A percentile compares a stretch with the other conserved stretches of the same genome.
Conservation (phyloP, 2,113 vertebrate species). For the Psittacara wagleri region DNA sequence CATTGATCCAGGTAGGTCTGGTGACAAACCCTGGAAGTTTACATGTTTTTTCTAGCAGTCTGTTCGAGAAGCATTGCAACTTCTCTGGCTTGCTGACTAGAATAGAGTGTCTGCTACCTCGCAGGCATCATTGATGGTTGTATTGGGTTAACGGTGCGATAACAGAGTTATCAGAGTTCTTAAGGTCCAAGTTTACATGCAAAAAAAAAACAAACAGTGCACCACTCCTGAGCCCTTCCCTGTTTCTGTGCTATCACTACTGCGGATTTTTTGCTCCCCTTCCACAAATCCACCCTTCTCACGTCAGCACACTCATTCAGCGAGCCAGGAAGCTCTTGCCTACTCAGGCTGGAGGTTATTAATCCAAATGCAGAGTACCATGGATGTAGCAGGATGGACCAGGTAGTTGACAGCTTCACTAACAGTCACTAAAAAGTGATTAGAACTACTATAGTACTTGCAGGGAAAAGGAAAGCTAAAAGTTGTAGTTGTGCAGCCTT, state of each 20-base stretch:
- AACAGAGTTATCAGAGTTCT: background rate
- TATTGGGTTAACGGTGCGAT: background rate
- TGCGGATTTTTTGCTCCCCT: background rate
- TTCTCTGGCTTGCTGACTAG: background rate
- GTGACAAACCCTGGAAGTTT: background rate
- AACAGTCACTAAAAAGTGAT: background rate
- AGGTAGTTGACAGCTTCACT: background rate
- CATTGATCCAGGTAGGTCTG: background rate
- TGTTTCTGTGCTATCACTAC: background rate
- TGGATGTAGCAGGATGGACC: background rate
- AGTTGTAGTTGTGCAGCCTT: background rate
- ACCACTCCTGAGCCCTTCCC: background rate
- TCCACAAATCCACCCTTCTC: background rate
- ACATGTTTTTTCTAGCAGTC: background rate
- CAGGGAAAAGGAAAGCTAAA: background rate
- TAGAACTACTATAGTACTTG: background rate
- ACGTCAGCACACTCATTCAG: background rate
- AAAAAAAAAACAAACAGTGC: background rate
- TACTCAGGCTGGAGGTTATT: background rate
- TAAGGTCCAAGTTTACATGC: background rate
- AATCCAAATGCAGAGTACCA: background rate
- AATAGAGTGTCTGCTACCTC: background rate
- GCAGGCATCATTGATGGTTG: background rate
- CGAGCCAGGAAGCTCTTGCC: background rate
- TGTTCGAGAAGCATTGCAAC: background rate